Base-by-base conservation (phyloP, 2,888 invertebrate species). In the Cremastinae sp. region DNA sequence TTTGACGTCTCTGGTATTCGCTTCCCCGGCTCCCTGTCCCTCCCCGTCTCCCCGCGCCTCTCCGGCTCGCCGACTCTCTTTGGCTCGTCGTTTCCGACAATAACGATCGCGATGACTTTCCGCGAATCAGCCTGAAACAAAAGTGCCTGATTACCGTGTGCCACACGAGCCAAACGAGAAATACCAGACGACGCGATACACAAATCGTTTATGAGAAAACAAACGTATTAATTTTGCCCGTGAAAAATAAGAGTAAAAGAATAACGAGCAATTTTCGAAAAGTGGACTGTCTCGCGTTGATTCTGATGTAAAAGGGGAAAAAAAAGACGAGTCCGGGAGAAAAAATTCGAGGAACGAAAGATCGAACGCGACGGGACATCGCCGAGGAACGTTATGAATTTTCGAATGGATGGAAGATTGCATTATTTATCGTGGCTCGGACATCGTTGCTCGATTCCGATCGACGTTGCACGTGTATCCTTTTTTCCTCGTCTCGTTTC, bases 111-210 rank as follows among this genome's bases (percentile, higher is more conserved):
- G 58, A 38, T 43, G 65, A 73, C 68, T 56, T 83, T 81, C 83
- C 71, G 62, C 79, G 82, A 82, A 83, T 66, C 65, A 65, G 61
- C 78, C 78, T 78, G 70, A 72, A 74, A 74, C 74, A 74, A 79
- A 74, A 77, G 76, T 69, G 59, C 45, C 65, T 65, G 69, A 76
- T 73, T 76, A 76, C 53, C 76, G 59, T 49, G 66, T 58, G 68
- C 65, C 47, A 36, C 20, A 58, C 47, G 66, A 68, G 47, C 43
- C 64, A 36, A 51, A 51, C 28, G 65, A 64, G 54, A 54, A 49
- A 61, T 16, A n/a, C 22, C 45, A 36, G 59, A 38, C 56, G 59
- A 38, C 56, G 38, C 34, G 9, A 38, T 20, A 16, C n/a, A 54
- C 45, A 34, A 71, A 58, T 43, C 62, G 12, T 51, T 56, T 5